Evolutionary conservation across 2,113 vertebrate genomes (phyloP), one percentile per base, ranked within the genome.

Genomic region (Sturnira hondurensis): DNA sequence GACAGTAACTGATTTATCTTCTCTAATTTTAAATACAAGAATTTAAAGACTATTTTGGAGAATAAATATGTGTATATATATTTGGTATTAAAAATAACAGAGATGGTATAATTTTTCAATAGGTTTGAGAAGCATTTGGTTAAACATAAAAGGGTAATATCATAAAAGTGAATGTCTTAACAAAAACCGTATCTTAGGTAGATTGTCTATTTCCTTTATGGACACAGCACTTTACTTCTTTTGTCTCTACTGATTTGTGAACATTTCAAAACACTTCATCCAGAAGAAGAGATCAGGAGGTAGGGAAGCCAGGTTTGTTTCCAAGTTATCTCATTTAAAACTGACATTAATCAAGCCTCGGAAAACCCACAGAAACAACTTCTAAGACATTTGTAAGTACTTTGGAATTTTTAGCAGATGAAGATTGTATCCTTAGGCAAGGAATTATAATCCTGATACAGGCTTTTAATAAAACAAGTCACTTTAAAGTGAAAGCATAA

Each of bases 11-110:
- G 16, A 68, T 47, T 86, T 91, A 26, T 15, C 9, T 73, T 82
- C 74, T 43, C 9, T 92, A 83, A 83, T 31, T 65, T 56, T 52
- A 94, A 95, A 93, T 76, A 93, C 10, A 93, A 82, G 13, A 67
- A 81, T 56, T n/a, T 87, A 13, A 58, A 84, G 38, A 38, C 10
- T 38, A 87, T 68, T 94, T 73, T 61, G 52, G 6, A 81, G 19
- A 52, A 68, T 43, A 19, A 47, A 50, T 47, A 47, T 5, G 45
- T 28, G 28, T n/a, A n/a, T 67, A 86, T 19, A 41, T 85, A 45
- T 26, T 56, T 93, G 43, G 2, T 47, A 76, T 50, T 47, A 91
- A 70, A 95, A 89, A 45, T 13, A 70, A 74, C 74, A 65, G 0
- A 93, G 36, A 33, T 31, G 1, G 68, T 24, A 45, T 2, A 28